Conservation (phyloP, 2,888 invertebrate genomes). For the Leptinotarsa peninsularis region DNA sequence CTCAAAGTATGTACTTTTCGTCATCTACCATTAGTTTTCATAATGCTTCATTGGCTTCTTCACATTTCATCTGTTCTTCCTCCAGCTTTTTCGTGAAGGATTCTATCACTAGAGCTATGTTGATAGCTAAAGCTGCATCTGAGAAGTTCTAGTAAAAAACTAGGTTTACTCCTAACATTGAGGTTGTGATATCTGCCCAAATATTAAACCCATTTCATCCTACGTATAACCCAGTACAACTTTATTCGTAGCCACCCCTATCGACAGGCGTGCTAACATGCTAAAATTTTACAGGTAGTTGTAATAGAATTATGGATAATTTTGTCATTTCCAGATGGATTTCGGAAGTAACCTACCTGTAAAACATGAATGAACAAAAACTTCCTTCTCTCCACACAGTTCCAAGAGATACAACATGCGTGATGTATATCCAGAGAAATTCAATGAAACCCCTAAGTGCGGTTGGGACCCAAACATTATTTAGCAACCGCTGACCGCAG, state of each 20-base stretch:
- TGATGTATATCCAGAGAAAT: neutral
- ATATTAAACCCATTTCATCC: too few species aligned
- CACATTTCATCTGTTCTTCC: constrained; percentile 47
- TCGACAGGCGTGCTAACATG: too few species aligned
- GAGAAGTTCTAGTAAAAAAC: too few species aligned
- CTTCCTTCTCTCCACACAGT: neutral
- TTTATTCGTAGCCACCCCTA: too few species aligned
- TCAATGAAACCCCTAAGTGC: constrained; percentile 19
- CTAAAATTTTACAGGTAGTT: too few species aligned
- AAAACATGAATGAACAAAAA: neutral
- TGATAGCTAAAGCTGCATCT: neutral
- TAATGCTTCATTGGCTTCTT: constrained; percentile 47
- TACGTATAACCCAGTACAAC: too few species aligned
- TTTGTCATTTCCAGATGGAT: too few species aligned
- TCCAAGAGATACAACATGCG: neutral
- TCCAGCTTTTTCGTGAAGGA: constrained; percentile 47
- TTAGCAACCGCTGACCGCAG: neutral
- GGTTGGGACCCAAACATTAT: constrained; percentile 16
- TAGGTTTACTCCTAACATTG: too few species aligned
- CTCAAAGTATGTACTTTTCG: constrained; percentile 50
- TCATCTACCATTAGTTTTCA: constrained; percentile 47
- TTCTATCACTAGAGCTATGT: constrained; percentile 39
- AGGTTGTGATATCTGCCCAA: too few species aligned
- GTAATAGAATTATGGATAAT: too few species aligned
- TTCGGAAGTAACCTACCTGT: neutral